Evolutionary conservation across 2,113 vertebrate genomes (phyloP), one percentile per base, ranked within the genome.

Genomic region (Catharus minimus): DNA sequence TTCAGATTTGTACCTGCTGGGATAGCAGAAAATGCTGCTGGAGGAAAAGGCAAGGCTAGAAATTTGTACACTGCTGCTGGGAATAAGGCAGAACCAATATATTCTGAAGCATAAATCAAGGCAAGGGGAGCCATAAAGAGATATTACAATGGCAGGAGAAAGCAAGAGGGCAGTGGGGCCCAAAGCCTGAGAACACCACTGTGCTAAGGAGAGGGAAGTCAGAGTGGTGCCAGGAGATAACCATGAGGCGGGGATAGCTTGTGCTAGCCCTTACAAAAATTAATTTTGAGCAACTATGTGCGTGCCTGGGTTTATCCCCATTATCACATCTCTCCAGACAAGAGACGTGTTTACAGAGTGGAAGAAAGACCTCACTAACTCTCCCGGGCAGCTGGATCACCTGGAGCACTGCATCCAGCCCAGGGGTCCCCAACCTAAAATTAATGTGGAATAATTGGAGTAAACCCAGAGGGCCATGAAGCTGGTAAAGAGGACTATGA

Each of bases 131-230:
- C 27, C n/a, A 15, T 23, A 9, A 61, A 44, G 7, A 57, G 3
- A 28, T 0, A 0, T n/a, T 6, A 58, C 16, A 30, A 8, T 7
- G 23, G 22, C 1, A 2, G 12, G 9, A 56, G 9, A 61, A 88
- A 74, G 16, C 38, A 73, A 66, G 23, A 74, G 24, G 8, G 33
- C 28, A 53, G 15, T 1, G 8, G 17, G 20, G 23, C 43, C 30
- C 38, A 58, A 77, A 69, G 28, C 6, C 44, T 18, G 32, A 36
- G 15, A 41, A 52, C 20, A 49, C 2, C 44, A 39, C 1, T 2
- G 3, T 41, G 43, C 15, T 16, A 20, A 4, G 4, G 6, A 74
- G 10, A 26, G 4, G 9, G 30, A 81, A 83, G 5, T 7, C 56
- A 62, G 18, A 21, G 11, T 8, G 4, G 4, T 6, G 32, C 43